Base-by-base conservation (phyloP, 1,140 invertebrate species). In the Euura saliciscinereae region DNA sequence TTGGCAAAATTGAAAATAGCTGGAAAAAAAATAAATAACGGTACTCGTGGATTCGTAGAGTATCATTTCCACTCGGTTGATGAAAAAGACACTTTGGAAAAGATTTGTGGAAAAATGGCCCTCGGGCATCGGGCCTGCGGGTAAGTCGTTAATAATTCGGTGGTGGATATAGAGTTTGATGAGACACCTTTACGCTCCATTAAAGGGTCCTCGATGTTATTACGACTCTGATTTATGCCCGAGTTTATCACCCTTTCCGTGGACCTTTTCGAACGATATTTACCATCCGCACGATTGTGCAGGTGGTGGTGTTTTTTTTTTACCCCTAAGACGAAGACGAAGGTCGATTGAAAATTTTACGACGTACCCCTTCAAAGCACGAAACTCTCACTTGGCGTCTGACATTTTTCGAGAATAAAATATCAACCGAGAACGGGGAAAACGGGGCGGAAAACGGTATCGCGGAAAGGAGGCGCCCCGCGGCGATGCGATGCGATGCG, bases 141-240 rank as follows among this genome's bases (percentile, higher is more conserved):
- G 51, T 59, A 8, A 59, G 51, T 59, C 51, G 51, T 4, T 59
- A 59, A 59, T 59, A 59, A 59, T 59, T 59, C 51, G 10, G 28
- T 28, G 28, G 28, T 28, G 28, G 28, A 28, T 28, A n/a, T n/a
- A 59, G 51, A 59, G 13, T 59, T 59, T 59, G 51, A 59, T 59
- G 51, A 59, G 51, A 59, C 51, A 59, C 13, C 51, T 59, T 59
- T 59, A 59, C 51, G 51, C 51, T 59, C 51, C 51, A 59, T 59
- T 59, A 59, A 59, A 59, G 51, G 8, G 8, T n/a, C 13, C 51
- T 59, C 13, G 4, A 59, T 59, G 13, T 59, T 59, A 59, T 59
- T 59, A 59, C 51, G 51, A 59, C 51, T 59, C 51, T 59, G 51
- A 59, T 59, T 59, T 59, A 59, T 59, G 13, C 10, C 51, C 51